Percentiles rank a stretch among this genome's conserved stretches.
These are phyloP conservation scores for Tholera decimalis DNA, from an alignment of 2,888 invertebrate species.

Conservation along the genomic window DNA sequence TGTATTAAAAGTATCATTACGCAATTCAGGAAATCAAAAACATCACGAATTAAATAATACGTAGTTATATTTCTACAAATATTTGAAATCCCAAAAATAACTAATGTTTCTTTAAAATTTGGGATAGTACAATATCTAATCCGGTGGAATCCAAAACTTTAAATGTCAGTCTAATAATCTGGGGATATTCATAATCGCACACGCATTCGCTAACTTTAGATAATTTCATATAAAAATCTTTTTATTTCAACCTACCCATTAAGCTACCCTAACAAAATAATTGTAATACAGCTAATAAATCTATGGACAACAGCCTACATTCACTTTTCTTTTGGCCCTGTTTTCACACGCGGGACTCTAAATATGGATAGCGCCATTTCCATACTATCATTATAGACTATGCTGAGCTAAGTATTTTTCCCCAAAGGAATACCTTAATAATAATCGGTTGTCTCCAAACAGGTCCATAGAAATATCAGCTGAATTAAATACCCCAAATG, in stretches of 20 bases:
- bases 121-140: constrained; percentile 2
- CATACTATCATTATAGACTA: no score
- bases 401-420: no score
- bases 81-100: constrained; percentile 14
- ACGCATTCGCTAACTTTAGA: constrained; percentile 56
- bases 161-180: constrained; percentile 39
- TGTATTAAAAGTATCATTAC: constrained; percentile 8
- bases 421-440: no score
- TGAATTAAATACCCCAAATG: constrained; percentile 21
- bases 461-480: constrained; percentile 26
- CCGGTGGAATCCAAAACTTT: constrained; percentile 9
- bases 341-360: not conserved
- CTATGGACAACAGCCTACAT: not conserved
- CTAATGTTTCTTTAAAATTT: constrained; percentile 5
- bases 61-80: not conserved
- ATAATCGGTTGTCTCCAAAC: not conserved
- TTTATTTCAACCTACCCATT: constrained; percentile 29
- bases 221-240: constrained; percentile 52
- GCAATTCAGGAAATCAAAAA: constrained; percentile 1
- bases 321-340: not conserved
- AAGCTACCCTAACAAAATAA: constrained; percentile 38
- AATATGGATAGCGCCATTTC: not conserved
- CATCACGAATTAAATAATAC: not conserved
- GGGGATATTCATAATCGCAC: constrained; percentile 44
- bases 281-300: constrained; percentile 25